These are phyloP conservation scores for Engraulis encrasicolus DNA, from an alignment of 2,113 vertebrate species.

Conservation along the genomic window DNA sequence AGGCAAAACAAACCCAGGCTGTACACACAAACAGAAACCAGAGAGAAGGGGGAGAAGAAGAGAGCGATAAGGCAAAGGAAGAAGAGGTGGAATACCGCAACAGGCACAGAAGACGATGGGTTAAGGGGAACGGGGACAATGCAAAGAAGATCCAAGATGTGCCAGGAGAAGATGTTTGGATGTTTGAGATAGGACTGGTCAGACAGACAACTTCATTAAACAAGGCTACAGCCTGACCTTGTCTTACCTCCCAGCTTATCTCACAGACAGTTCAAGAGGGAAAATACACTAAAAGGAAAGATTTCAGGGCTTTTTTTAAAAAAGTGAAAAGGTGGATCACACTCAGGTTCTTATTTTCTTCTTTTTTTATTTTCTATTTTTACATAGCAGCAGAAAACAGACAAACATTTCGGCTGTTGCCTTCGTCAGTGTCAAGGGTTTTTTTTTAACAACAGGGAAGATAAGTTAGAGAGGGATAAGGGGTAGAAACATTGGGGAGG, in stretches of 20 bases:
- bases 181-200: not conserved
- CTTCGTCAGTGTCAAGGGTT: too few species aligned
- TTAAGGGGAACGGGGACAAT: not conserved
- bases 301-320: not conserved
- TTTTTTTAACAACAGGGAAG: too few species aligned
- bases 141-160: not conserved
- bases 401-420: too few species aligned
- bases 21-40: conserved; percentile 7
- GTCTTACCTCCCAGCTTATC: too few species aligned
- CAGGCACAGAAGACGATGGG: not conserved
- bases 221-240: not conserved
- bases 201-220: not conserved
- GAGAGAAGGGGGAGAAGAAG: not conserved
- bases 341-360: too few species aligned
- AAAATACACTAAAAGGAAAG: not conserved
- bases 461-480: too few species aligned
- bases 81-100: not conserved
- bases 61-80: too few species aligned
- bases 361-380: too few species aligned
- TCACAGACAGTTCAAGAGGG: not conserved
- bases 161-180: not conserved
- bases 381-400: too few species aligned
- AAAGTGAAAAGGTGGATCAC: too few species aligned
- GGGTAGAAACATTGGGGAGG: not conserved
- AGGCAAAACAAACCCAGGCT: not conserved